Evolutionary conservation across 1,140 invertebrate species (phyloP).

Genomic region (Helicoverpa zea): DNA sequence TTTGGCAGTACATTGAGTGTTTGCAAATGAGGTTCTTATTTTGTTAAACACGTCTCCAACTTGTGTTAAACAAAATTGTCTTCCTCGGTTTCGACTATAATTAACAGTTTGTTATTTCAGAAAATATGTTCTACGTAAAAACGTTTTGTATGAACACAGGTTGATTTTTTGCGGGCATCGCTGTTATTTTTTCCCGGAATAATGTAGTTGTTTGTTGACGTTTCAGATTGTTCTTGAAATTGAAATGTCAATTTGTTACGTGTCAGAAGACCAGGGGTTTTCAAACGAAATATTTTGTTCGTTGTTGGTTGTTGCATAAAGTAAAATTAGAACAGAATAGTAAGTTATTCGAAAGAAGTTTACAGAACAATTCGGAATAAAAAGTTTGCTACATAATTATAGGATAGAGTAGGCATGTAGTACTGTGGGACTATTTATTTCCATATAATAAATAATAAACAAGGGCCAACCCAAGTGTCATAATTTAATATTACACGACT

Average conservation of each 20-base stretch:
- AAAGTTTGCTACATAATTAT: too few relatives aligned
- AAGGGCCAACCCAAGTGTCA: too few relatives aligned
- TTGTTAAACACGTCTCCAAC: background rate
- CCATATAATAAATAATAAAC: too few relatives aligned
- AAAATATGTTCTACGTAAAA: slow-evolving; percentile 5
- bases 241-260: background rate
- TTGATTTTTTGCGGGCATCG: slow-evolving; percentile 7
- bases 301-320: background rate
- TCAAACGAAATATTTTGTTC: background rate
- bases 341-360: too few relatives aligned
- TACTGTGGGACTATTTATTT: too few relatives aligned
- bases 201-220: slow-evolving; percentile 27
- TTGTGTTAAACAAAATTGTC: background rate
- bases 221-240: slow-evolving; percentile 16
- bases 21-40: slow-evolving; percentile 14
- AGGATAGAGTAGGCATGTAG: too few relatives aligned
- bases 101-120: slow-evolving; percentile 18
- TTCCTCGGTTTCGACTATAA: background rate
- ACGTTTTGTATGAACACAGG: slow-evolving; percentile 14
- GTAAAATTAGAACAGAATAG: too few relatives aligned
- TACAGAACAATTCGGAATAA: too few relatives aligned
- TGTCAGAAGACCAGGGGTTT: background rate
- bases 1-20: background rate
- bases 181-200: background rate
- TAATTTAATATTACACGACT: too few relatives aligned